Base-by-base conservation (phyloP, 2,888 invertebrate species). In the Celastrina argiolus region DNA sequence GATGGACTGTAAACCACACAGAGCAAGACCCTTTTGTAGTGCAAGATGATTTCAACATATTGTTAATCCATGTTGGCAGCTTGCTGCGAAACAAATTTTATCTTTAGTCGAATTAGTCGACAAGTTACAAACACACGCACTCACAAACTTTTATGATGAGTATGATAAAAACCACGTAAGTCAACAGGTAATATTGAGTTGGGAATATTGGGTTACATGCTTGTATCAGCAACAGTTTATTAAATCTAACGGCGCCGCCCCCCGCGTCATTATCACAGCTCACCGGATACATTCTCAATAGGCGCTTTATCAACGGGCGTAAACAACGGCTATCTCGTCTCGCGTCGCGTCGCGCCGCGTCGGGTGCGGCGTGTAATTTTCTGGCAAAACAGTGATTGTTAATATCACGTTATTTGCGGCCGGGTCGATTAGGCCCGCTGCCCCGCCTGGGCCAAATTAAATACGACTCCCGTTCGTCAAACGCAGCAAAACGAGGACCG, bases 391-490 rank as follows among this genome's bases (percentile, higher is more conserved):
- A 65, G 58, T 58, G 58, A 65, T 65, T 72, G 69, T 72, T 67
- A 66, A 68, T 69, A 65, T 72, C 67, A 56, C 16, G 67, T 69
- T 69, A 72, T 65, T 70, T 69, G 68, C 69, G 67, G 67, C 70
- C 68, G 66, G 68, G 68, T 69, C 67, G 66, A 67, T 69, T 68
- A 69, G 66, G 66, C 69, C 66, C 70, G 70, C 72, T 71, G 69
- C 69, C 65, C 71, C 63, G 63, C 56, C 56, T 61, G 69, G 41
- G 68, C 68, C 72, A 78, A 78, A 78, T 84, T 83, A 82, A 84
- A 83, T 78, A 79, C 80, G 84, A 87, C 87, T 88, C 85, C 87
- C 81, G 87, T 87, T 83, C 86, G 85, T 84, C 84, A 83, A 84
- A 78, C 80, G 74, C 75, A 78, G 79, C 74, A 82, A 86, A 45